phyloP scores from a whole-genome alignment of 2,888 invertebrate species.

The Monochamus alternatus region DNA sequence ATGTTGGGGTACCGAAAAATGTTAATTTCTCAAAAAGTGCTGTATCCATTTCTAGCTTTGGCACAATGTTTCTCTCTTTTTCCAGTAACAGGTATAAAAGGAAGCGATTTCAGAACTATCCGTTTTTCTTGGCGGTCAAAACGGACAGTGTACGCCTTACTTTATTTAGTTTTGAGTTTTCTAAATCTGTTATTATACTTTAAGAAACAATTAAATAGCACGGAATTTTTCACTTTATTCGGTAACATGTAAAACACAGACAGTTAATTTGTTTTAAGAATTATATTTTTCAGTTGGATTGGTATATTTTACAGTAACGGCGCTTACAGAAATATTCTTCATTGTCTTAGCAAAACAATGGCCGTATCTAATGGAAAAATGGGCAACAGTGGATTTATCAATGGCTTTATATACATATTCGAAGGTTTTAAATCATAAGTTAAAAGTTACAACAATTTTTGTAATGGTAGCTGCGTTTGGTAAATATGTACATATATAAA shows the following conservation, averaged over 20 bases:
- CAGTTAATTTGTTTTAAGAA: background rate
- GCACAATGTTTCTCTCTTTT: conserved; percentile 35
- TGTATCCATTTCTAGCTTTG: conserved; percentile 8
- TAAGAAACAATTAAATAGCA: conserved; percentile 5
- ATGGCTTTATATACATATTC: conserved; percentile 38
- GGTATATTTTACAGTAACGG: background rate
- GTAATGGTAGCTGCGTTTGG: background rate
- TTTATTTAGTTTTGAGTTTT: conserved; percentile 29
- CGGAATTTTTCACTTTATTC: background rate
- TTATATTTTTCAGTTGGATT: conserved; percentile 4
- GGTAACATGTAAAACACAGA: background rate
- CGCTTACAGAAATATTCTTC: conserved; percentile 58
- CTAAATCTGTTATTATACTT: conserved; percentile 29
- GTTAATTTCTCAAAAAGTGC: background rate
- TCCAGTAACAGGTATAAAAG: conserved; percentile 24
- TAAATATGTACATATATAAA: background rate
- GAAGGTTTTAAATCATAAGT: background rate
- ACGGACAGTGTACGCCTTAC: background rate
- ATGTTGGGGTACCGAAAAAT: no score
- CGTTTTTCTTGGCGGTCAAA: conserved; percentile 33
- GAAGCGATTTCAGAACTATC: conserved; percentile 13
- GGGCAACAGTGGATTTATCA: conserved; percentile 71
- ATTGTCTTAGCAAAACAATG: conserved; percentile 72
- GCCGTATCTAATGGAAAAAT: conserved; percentile 72
- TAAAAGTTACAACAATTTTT: background rate